Evolutionary conservation across 2,888 invertebrate genomes (phyloP).

Genomic region (Synergus itoensis): DNA sequence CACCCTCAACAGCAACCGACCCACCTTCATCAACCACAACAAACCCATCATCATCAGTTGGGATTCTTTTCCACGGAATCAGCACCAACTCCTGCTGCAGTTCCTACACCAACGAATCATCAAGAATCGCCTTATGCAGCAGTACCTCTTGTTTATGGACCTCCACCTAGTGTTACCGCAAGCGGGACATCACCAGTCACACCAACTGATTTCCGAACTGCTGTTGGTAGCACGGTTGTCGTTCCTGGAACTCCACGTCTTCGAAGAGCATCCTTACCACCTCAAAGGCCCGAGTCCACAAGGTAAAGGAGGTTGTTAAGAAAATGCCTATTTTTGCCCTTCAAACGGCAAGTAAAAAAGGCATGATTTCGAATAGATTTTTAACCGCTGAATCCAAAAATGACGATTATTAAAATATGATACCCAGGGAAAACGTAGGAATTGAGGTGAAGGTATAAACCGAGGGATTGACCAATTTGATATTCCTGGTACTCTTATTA

Average conservation of each 20-base stretch:
- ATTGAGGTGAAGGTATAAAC: too few relatives aligned
- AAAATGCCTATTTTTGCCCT: too few relatives aligned
- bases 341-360: too few relatives aligned
- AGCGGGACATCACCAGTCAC: conserved; percentile 78
- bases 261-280: conserved; percentile 87
- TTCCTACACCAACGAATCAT: conserved; percentile 68
- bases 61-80: conserved; percentile 69
- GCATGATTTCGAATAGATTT: too few relatives aligned
- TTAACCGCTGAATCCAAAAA: too few relatives aligned
- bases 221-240: conserved; percentile 65
- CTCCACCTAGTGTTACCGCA: conserved; percentile 64
- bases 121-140: conserved; percentile 67
- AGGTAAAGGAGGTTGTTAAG: conserved; percentile 74
- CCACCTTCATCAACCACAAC: conserved; percentile 47
- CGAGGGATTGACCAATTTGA: too few relatives aligned
- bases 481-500: too few relatives aligned
- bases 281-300: conserved; percentile 90
- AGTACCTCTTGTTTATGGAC: conserved; percentile 72
- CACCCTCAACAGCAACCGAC: conserved; percentile 80
- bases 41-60: conserved; percentile 58
- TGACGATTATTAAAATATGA: too few relatives aligned
- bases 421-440: too few relatives aligned
- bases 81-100: conserved; percentile 72
- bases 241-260: conserved; percentile 83
- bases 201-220: conserved; percentile 84